Evolutionary conservation across 1,140 invertebrate species (phyloP).

Genomic region (Idris sp.): DNA sequence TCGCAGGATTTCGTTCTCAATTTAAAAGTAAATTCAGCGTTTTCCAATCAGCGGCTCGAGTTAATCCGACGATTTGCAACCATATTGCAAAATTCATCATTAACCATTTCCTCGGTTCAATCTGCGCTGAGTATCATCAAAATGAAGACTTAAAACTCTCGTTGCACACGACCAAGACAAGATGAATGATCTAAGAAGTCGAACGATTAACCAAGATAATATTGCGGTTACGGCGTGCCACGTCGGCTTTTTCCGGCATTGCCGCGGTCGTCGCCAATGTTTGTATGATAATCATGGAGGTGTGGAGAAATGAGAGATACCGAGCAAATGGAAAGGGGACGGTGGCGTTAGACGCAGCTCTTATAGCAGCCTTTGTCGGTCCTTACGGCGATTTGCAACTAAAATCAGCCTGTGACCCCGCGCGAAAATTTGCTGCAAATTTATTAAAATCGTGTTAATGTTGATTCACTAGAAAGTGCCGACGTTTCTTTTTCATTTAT

Average conservation of each 20-base stretch:
- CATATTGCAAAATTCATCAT: conserved; percentile 9
- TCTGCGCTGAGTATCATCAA: conserved; percentile 22
- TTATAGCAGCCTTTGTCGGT: conserved; percentile 78
- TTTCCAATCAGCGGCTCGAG: neutral
- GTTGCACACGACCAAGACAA: conserved; percentile 35
- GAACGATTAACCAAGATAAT: conserved; percentile 72
- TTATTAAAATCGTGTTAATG: conserved; percentile 74
- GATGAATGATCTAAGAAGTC: conserved; percentile 58
- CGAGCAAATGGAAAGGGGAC: conserved; percentile 48
- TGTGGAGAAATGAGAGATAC: conserved; percentile 72
- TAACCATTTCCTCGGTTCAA: conserved; percentile 11
- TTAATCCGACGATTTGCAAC: conserved; percentile 1
- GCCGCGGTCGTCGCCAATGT: conserved; percentile 74
- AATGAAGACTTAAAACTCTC: conserved; percentile 34
- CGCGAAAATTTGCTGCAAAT: conserved; percentile 74
- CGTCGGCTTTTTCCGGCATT: conserved; percentile 72
- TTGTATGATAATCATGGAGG: conserved; percentile 78
- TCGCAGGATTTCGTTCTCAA: neutral
- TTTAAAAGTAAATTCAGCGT: conserved; percentile 1
- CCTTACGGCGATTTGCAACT: conserved; percentile 79
- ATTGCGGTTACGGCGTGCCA: conserved; percentile 65
- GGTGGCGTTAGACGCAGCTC: conserved; percentile 71
- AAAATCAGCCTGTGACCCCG: conserved; percentile 74
- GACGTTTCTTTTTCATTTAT: too few relatives aligned
- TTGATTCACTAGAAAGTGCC: too few relatives aligned